Conservation (phyloP, 1,140 invertebrate genomes). For the Papilio helenus region DNA sequence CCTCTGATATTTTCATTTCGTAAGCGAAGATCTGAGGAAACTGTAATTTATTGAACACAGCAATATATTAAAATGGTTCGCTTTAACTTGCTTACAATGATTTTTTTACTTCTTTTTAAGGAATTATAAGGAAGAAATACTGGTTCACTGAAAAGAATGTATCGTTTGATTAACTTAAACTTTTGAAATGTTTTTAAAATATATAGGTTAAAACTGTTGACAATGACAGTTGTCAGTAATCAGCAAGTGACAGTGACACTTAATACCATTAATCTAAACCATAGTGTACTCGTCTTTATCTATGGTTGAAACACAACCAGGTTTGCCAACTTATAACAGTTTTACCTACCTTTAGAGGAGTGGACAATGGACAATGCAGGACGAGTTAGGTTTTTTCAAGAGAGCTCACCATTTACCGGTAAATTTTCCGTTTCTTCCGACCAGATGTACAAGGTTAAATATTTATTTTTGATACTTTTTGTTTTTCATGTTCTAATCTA, state of each 20-base stretch:
- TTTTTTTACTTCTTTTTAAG: neutral
- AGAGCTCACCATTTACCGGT: neutral
- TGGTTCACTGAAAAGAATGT: neutral
- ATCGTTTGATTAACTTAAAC: neutral
- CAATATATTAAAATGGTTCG: neutral
- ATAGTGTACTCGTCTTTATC: too few species aligned
- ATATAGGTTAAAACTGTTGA: neutral
- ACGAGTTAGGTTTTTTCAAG: neutral
- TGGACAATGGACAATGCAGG: neutral
- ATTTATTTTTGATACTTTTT: too few species aligned
- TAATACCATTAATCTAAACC: too few species aligned
- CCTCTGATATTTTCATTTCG: slow-evolving; percentile 37
- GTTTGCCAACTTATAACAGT: too few species aligned
- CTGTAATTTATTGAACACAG: neutral
- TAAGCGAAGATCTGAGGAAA: neutral
- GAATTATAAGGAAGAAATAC: neutral
- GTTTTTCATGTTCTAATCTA: too few species aligned
- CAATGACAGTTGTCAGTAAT: neutral
- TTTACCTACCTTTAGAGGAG: too few species aligned
- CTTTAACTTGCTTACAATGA: neutral
- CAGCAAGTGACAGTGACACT: too few species aligned
- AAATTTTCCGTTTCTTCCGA: neutral
- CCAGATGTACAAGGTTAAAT: too few species aligned
- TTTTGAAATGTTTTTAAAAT: neutral
- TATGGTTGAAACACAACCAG: too few species aligned